Percentiles rank a stretch among this genome's conserved stretches.
These are phyloP conservation scores for Microctenopoma stevenorrisi DNA, from an alignment of 2,797 vertebrate species.

Conservation along the genomic window DNA sequence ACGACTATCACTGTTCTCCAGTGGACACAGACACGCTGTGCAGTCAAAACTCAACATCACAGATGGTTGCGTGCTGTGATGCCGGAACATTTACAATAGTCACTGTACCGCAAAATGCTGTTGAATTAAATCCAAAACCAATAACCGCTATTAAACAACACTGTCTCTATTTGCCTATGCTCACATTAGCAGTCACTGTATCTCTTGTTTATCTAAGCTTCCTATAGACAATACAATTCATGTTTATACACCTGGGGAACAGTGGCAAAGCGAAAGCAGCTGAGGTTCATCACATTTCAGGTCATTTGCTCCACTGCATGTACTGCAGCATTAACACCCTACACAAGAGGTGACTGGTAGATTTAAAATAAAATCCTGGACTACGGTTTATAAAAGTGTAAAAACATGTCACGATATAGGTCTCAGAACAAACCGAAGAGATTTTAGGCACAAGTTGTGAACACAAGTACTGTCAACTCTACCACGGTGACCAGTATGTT, in stretches of 20 bases:
- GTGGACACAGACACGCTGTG: conserved; percentile 4
- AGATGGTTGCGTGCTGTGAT: conserved; percentile 19
- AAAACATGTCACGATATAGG: not conserved
- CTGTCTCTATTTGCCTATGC: conserved; percentile 14
- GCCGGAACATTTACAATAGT: conserved; percentile 13
- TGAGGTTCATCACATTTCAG: conserved; percentile 43
- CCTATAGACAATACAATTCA: conserved; percentile 44
- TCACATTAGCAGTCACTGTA: conserved; percentile 42
- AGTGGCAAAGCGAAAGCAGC: conserved; percentile 39
- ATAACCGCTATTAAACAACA: conserved; percentile 26
- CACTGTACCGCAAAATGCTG: conserved; percentile 25
- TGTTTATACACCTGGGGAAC: conserved; percentile 42
- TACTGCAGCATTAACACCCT: conserved; percentile 4
- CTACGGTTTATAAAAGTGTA: not conserved
- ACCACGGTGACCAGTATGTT: not conserved
- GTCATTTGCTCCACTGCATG: conserved; percentile 17
- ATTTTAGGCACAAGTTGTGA: not conserved
- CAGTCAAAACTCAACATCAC: conserved; percentile 7
- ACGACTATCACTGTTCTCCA: conserved; percentile 8
- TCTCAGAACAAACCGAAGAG: not conserved
- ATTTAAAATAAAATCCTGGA: conserved; percentile 7
- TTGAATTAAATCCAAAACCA: conserved; percentile 27
- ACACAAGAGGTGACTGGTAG: not conserved
- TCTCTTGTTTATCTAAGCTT: conserved; percentile 52
- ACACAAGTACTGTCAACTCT: not conserved